Base-by-base conservation (phyloP, 2,113 vertebrate genomes). In the Centropristis striata region DNA sequence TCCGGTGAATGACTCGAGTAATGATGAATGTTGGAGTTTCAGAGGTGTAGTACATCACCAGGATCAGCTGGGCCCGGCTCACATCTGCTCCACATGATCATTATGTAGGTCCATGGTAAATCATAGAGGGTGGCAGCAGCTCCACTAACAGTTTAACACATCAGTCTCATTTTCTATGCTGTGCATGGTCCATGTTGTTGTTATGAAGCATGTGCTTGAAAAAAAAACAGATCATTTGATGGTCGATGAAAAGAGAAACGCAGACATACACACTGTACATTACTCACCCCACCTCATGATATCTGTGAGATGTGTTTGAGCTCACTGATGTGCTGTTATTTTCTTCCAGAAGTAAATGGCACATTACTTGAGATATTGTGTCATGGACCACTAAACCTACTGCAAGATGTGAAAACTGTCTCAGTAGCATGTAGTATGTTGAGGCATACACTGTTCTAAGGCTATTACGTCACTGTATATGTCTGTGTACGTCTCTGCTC, bases 51-150 rank as follows among this genome's bases (percentile, higher is more conserved):
- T 4, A 12, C 36, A 78, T 73, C 55, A 28, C 32, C n/a, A 58
- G 23, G 27, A 41, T 63, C 67, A 72, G 67, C 77, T 68, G 32
- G 20, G 42, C 61, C 11, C 8, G 16, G 55, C 65, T 71, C 49
- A 64, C 75, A 82, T 71, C 71, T 64, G 55, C 61, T 85, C 55
- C 23, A 68, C 78, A 63, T 69, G 63, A 70, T 78, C 58, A 69
- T 86, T 65, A 78, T 32, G 47, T 41, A 25, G 68, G 49, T 13
- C 27, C 70, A 11, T 16, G 13, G 11, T 84, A 44, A 71, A 70
- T 67, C 47, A 71, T 39, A n/a, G 23, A 59, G 65, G 53, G 59
- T 42, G 53, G 28, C 53, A 60, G 46, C 47, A 55, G 66, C 69
- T 51, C n/a, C 69, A 53, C 27, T 50, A 27, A 66, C 74, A 73